These are phyloP conservation scores for Triplophysa tibetana DNA, from an alignment of 2,113 vertebrate species.

Conservation along the genomic window DNA sequence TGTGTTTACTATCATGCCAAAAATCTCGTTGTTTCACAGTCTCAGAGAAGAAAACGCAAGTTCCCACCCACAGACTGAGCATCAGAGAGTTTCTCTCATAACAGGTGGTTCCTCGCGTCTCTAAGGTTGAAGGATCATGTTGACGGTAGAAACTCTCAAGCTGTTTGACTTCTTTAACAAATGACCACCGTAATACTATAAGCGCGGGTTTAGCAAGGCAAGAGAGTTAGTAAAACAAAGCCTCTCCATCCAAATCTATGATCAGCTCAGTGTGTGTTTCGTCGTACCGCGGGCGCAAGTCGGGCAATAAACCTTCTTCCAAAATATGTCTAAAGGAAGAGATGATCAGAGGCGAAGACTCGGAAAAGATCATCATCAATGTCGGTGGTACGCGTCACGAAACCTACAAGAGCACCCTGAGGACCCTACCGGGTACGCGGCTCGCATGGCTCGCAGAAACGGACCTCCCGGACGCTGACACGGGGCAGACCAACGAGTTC, in stretches of 20 bases:
- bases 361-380: constrained; percentile 94
- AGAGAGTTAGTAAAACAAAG: constrained; percentile 46
- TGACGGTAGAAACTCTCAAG: constrained; percentile 1
- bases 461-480: constrained; percentile 78
- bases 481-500: constrained; percentile 77
- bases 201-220: constrained; percentile 29
- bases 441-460: constrained; percentile 91
- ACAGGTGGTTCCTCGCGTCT: constrained; percentile 67
- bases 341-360: constrained; percentile 91
- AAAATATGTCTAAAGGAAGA: constrained; percentile 99
- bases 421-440: constrained; percentile 92
- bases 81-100: constrained; percentile 48
- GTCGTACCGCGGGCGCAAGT: constrained; percentile 98
- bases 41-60: background rate
- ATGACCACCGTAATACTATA: constrained; percentile 6
- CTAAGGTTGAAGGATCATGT: constrained; percentile 21
- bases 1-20: background rate
- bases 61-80: constrained; percentile 7
- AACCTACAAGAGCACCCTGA: constrained; percentile 94
- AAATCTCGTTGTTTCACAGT: background rate
- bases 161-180: constrained; percentile 6
- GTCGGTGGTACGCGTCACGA: constrained; percentile 96
- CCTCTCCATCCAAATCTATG: constrained; percentile 78
- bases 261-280: constrained; percentile 99
- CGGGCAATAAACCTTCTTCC: constrained; percentile 96